Evolutionary conservation across 2,888 invertebrate genomes (phyloP).

Genomic region (Pelosia muscerda): DNA sequence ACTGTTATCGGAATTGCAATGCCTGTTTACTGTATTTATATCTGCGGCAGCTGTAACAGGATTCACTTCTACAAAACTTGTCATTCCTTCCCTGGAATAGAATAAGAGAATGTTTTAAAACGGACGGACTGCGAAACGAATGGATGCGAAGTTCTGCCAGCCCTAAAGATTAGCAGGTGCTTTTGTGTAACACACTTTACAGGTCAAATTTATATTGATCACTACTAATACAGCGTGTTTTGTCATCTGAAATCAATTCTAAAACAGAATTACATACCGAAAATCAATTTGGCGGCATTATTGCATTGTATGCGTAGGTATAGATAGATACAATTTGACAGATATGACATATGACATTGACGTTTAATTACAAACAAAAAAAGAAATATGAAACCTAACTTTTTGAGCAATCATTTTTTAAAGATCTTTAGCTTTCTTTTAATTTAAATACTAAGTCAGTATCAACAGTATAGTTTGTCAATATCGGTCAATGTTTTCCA

Average conservation of each 20-base stretch:
- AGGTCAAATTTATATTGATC: background rate
- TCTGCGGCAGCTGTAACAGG: conserved; percentile 41
- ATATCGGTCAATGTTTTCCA: too few species aligned
- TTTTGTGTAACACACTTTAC: background rate
- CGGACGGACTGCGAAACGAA: background rate
- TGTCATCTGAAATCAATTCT: background rate
- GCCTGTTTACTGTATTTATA: conserved; percentile 34
- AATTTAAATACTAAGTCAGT: too few species aligned
- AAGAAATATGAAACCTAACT: background rate
- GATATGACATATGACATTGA: conserved; percentile 27
- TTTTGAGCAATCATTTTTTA: background rate
- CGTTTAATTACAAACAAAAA: too few species aligned
- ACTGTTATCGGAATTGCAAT: conserved; percentile 35
- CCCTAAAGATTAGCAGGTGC: background rate
- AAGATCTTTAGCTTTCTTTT: background rate
- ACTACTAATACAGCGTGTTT: background rate
- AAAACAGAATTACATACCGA: conserved; percentile 43
- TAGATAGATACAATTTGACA: conserved; percentile 14
- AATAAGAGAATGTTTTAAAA: conserved; percentile 17
- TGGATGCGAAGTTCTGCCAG: background rate
- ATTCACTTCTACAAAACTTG: conserved; percentile 59
- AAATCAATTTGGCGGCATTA: conserved; percentile 68
- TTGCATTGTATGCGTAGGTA: conserved; percentile 22
- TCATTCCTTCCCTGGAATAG: conserved; percentile 76
- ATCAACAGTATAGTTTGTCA: too few species aligned